Evolutionary conservation across 2,113 vertebrate genomes (phyloP).

Genomic region (Cephalopholis sonnerati): DNA sequence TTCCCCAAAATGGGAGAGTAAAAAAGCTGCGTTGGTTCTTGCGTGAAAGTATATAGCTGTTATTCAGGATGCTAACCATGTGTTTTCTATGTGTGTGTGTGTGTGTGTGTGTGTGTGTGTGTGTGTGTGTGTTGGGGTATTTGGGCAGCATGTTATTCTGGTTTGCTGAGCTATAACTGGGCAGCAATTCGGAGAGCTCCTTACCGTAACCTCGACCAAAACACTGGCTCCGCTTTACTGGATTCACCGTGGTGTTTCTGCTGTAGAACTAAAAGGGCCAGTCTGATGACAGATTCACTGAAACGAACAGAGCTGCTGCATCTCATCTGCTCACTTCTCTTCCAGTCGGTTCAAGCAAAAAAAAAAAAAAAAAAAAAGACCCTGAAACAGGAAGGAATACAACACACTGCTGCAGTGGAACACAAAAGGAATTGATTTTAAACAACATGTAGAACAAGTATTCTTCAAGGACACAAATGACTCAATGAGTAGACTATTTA

Average conservation of each 20-base stretch:
- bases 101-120: conserved; percentile 46
- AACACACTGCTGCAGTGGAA: background rate
- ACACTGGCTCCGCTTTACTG: conserved; percentile 55
- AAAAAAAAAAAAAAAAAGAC: no score
- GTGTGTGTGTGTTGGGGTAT: conserved; percentile 52
- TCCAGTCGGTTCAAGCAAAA: background rate
- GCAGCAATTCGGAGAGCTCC: conserved; percentile 46
- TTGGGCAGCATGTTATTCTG: conserved; percentile 74
- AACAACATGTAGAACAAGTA: background rate
- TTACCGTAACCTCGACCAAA: conserved; percentile 74
- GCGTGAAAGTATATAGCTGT: conserved; percentile 65
- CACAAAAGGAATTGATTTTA: background rate
- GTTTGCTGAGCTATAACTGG: conserved; percentile 68
- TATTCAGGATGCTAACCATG: conserved; percentile 67
- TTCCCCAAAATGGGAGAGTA: conserved; percentile 48
- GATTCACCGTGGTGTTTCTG: conserved; percentile 37
- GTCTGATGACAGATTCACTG: background rate
- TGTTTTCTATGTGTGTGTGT: conserved; percentile 52
- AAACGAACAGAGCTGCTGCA: background rate
- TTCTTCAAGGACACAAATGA: background rate
- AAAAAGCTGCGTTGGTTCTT: conserved; percentile 59
- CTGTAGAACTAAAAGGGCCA: conserved; percentile 5
- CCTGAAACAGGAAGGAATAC: background rate
- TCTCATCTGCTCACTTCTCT: background rate
- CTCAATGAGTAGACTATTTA: background rate